phyloP scores from a whole-genome alignment of 2,113 vertebrate species.

The Emberiza fucata region DNA sequence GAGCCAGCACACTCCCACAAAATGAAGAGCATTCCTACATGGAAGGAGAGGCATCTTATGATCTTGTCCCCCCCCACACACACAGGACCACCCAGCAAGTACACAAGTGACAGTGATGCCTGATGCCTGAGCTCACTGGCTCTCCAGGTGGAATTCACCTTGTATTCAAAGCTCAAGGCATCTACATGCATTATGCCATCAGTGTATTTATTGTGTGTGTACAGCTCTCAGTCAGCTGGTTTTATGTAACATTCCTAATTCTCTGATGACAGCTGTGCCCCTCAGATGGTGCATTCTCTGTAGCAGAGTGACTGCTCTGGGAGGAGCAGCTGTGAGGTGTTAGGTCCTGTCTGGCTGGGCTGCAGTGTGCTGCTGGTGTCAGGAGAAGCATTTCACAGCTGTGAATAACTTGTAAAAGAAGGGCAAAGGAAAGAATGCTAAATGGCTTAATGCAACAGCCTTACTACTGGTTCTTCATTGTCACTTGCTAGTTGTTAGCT shows the following conservation, averaged over 20 bases:
- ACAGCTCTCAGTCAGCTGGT: not conserved
- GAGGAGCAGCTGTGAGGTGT: not conserved
- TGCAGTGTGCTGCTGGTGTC: not conserved
- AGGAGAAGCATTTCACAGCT: not conserved
- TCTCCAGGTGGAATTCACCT: not conserved
- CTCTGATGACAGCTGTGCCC: not conserved
- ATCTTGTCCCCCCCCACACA: not conserved
- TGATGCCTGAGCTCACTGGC: not conserved
- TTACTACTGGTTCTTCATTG: not conserved
- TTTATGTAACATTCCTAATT: not conserved
- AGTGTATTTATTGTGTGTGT: not conserved
- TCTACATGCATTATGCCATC: not conserved
- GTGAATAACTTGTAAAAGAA: not conserved
- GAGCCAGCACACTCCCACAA: fast-evolving
- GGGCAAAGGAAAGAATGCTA: not conserved
- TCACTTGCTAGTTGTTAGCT: not conserved
- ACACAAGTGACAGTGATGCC: fast-evolving
- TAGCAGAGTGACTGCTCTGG: not conserved
- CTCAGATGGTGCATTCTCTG: not conserved
- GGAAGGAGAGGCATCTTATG: not conserved
- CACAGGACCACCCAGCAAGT: not conserved
- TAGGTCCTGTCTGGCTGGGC: not conserved
- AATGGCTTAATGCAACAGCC: not conserved
- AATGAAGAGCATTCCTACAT: not conserved
- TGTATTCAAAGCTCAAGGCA: not conserved